Evolutionary conservation across 2,797 vertebrate genomes (phyloP).

Genomic region (Rhincodon typus): DNA sequence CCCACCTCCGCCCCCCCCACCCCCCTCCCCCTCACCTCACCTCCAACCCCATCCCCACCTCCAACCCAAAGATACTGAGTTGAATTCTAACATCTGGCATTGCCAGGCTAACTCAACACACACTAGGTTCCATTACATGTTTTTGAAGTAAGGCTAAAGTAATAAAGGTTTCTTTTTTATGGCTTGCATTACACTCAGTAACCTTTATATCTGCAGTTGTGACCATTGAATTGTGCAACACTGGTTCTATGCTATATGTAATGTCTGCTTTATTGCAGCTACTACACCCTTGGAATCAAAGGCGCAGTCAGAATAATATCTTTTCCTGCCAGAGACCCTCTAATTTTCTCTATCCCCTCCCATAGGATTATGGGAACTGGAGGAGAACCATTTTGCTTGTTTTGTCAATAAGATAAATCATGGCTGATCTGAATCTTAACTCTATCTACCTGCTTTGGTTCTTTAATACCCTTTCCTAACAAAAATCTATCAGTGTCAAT

Average conservation of each 20-base stretch:
- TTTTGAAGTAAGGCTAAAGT: not conserved
- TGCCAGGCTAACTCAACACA: not conserved
- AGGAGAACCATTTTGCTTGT: not conserved
- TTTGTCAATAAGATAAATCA: not conserved
- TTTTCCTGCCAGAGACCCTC: not conserved
- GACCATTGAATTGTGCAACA: not conserved
- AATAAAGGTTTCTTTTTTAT: not conserved
- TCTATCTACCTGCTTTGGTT: not conserved
- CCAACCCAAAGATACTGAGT: not conserved
- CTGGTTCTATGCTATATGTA: not conserved
- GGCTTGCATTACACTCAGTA: not conserved
- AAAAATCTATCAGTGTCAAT: not conserved
- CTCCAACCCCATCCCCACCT: not conserved
- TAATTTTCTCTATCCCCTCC: not conserved
- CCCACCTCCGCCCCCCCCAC: too few species aligned
- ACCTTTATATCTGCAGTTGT: not conserved
- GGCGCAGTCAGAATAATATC: not conserved
- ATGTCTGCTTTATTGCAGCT: conserved; percentile 19
- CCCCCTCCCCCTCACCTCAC: too few species aligned
- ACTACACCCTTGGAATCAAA: not conserved
- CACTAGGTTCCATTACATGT: not conserved
- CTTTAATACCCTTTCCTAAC: not conserved
- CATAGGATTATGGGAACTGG: not conserved
- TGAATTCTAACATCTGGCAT: not conserved
- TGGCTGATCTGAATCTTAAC: not conserved